phyloP scores from a whole-genome alignment of 2,113 vertebrate genomes.

The Entomyzon cyanotis region DNA sequence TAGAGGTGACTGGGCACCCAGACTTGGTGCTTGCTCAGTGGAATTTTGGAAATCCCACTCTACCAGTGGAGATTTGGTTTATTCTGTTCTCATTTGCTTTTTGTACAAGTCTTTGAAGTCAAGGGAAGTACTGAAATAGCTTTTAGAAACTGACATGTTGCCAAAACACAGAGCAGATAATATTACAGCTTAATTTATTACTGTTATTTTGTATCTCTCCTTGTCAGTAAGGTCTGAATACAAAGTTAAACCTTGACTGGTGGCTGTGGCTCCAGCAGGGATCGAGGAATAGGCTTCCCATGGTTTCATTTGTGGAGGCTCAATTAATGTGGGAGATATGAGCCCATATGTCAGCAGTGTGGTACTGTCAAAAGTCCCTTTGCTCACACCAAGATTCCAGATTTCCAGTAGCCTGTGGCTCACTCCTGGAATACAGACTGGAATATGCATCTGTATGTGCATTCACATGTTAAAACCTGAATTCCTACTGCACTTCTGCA shows the following conservation, averaged over 20 bases:
- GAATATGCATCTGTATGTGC: neutral
- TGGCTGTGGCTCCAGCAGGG: accelerated
- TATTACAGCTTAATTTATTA: neutral
- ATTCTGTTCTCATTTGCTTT: neutral
- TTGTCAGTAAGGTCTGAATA: neutral
- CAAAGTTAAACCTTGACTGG: neutral
- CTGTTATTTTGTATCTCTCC: neutral
- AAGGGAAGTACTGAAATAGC: neutral
- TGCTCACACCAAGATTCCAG: neutral
- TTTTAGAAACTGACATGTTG: neutral
- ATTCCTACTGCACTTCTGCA: neutral
- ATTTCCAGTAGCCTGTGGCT: neutral
- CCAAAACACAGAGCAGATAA: neutral
- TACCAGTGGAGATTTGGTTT: neutral
- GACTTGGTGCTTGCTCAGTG: constrained; percentile 1
- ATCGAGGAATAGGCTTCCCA: neutral
- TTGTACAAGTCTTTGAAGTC: neutral
- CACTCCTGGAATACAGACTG: neutral
- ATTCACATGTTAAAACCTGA: neutral
- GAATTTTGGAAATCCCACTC: constrained; percentile 27
- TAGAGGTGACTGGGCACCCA: constrained; percentile 33
- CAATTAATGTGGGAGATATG: neutral
- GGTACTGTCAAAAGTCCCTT: neutral
- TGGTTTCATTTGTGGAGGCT: neutral
- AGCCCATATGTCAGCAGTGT: neutral